Evolutionary conservation across 1,140 invertebrate species (phyloP), one percentile per base, ranked within the genome.

Genomic region (Drosophila jambulina): DNA sequence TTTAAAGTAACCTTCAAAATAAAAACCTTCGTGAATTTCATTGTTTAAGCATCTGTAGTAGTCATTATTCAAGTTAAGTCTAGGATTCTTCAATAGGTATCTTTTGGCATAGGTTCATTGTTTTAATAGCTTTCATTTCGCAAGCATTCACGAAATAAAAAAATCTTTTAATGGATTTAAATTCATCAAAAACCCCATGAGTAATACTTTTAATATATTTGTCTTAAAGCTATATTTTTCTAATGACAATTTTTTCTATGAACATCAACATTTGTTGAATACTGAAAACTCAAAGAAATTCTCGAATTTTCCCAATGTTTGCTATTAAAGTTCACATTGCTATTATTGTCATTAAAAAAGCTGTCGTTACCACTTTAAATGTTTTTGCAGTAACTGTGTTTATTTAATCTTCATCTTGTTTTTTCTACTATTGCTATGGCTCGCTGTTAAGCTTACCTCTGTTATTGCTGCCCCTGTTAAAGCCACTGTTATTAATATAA

Each of bases 161-260:
- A 54, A 54, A 4, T n/a, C 34, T 36, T 23, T 56, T 38, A n/a
- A 49, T 36, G 13, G 51, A 23, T n/a, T 17, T 7, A 12, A 23
- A 23, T 54, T 10, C 21, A 56, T 56, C 21, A 38, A 38, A 38
- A 56, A 23, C 4, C 53, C 53, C 5, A 56, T 56, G 53, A 56
- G 34, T 56, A 56, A 56, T 56, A 23, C 7, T 38, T 54, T n/a
- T n/a, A 38, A 56, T 25, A 38, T 56, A 56, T 25, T 25, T 17
- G 25, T 38, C 1, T 5, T 38, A 7, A 17, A 2, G 21, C 23
- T 17, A 9, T 25, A 25, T 48, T 25, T 25, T 25, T 2, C 7
- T 23, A 6, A 56, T 38, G 53, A 25, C 21, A 56, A 56, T 12
- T n/a, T 25, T n/a, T 36, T 17, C 51, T 17, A 3, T 4, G 2